Evolutionary conservation across 2,888 invertebrate genomes (phyloP).

Genomic region (Oscheius sp.): DNA sequence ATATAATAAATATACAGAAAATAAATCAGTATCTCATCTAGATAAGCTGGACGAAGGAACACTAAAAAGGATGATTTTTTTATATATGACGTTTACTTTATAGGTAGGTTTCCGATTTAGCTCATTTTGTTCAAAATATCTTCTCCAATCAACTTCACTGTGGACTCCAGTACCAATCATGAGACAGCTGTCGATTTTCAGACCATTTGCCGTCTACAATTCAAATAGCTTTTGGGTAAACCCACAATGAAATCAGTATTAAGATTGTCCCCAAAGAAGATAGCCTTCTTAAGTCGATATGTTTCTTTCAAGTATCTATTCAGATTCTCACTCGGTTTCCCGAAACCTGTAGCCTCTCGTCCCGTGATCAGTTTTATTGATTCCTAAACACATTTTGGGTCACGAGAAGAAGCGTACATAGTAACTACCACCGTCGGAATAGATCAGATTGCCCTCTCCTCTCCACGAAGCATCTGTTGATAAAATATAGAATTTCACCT

Average conservation of each 20-base stretch:
- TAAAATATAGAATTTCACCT: conserved; percentile 19
- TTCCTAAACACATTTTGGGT: conserved; percentile 4
- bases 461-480: conserved; percentile 22
- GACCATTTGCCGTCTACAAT: conserved; percentile 9
- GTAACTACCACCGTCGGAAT: conserved; percentile 11
- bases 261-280: conserved; percentile 12
- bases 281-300: background rate
- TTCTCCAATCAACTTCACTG: conserved; percentile 8
- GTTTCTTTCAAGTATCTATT: background rate
- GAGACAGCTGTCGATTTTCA: conserved; percentile 14
- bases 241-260: conserved; percentile 14
- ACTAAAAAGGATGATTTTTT: background rate
- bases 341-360: conserved; percentile 13
- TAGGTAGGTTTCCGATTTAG: background rate
- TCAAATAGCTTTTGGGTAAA: background rate
- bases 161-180: conserved; percentile 15
- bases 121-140: conserved; percentile 1
- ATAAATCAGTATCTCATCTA: too few species aligned
- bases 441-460: conserved; percentile 7
- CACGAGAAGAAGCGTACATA: background rate
- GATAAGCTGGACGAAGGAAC: background rate
- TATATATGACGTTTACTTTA: background rate
- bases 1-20: background rate
- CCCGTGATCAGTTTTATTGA: conserved; percentile 4
- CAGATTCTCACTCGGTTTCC: background rate